These are phyloP conservation scores for Ganaspis sp. DNA, from an alignment of 1,140 invertebrate genomes.

Conservation along the genomic window DNA sequence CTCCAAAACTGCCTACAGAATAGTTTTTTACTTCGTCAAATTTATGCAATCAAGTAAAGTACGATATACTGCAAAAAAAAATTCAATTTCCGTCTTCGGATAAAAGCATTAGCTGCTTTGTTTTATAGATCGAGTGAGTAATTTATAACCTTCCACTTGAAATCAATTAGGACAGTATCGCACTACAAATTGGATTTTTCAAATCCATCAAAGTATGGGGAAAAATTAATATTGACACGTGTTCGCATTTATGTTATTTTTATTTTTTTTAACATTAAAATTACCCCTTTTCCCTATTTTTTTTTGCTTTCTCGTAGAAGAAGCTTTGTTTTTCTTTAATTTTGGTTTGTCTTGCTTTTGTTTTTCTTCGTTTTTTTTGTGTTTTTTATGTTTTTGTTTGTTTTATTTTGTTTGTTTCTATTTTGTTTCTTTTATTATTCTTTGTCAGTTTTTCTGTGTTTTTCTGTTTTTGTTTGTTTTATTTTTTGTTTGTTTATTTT, in stretches of 20 bases:
- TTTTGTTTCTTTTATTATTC: too few species aligned
- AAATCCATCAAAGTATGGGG: neutral
- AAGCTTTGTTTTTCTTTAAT: too few species aligned
- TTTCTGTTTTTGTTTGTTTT: too few species aligned
- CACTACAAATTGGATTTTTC: neutral
- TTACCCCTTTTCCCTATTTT: neutral
- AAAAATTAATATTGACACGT: neutral
- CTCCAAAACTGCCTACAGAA: too few species aligned
- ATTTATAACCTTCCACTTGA: conserved; percentile 14
- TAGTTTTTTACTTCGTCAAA: neutral
- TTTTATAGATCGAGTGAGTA: conserved; percentile 7
- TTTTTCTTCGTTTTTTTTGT: too few species aligned
- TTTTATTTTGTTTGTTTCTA: too few species aligned
- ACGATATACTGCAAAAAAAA: neutral
- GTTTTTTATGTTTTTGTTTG: too few species aligned
- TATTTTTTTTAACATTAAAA: neutral
- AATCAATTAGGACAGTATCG: neutral
- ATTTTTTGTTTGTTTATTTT: too few species aligned
- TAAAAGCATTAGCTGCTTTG: neutral
- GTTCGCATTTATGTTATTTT: neutral
- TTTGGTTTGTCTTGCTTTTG: too few species aligned
- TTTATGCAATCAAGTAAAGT: neutral
- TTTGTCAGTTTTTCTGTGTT: too few species aligned
- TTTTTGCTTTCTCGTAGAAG: too few species aligned
- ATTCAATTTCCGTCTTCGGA: neutral